Conservation (phyloP, 1,140 invertebrate genomes). For the Megathymus violae region DNA sequence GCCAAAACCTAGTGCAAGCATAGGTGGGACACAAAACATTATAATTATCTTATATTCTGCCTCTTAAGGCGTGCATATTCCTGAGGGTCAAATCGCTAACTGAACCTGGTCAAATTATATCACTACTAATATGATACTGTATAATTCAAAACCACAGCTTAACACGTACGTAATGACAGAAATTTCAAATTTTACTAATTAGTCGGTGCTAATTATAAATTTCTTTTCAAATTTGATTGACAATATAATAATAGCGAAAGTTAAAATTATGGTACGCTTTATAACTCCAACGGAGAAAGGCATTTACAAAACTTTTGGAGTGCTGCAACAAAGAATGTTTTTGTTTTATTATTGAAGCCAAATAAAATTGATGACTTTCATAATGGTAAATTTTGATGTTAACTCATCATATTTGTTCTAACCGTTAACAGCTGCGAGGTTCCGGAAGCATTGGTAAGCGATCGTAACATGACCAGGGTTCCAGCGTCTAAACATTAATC, state of each 20-base stretch:
- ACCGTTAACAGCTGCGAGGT: background rate
- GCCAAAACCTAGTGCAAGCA: no score
- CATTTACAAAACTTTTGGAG: conserved; percentile 42
- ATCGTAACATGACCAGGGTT: no score
- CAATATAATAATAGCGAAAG: conserved; percentile 72
- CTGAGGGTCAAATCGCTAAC: no score
- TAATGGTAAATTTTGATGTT: conserved; percentile 7
- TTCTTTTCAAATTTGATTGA: conserved; percentile 72
- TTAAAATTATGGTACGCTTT: conserved; percentile 74
- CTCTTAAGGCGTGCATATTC: no score
- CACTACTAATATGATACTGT: conserved; percentile 1
- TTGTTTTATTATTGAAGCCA: conserved; percentile 13
- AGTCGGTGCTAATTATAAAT: conserved; percentile 65
- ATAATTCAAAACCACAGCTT: background rate
- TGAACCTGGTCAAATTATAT: background rate
- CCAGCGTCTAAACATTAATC: no score
- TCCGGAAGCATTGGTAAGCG: conserved; percentile 1
- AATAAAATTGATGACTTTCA: conserved; percentile 25
- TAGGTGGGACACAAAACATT: no score
- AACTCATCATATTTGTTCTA: conserved; percentile 8
- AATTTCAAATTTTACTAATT: conserved; percentile 66
- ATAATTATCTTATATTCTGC: no score
- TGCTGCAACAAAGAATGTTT: conserved; percentile 39
- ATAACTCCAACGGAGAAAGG: conserved; percentile 73
- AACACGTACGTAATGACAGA: conserved; percentile 35